phyloP scores from a whole-genome alignment of 2,113 vertebrate genomes.

The Pluvianellus socialis region DNA sequence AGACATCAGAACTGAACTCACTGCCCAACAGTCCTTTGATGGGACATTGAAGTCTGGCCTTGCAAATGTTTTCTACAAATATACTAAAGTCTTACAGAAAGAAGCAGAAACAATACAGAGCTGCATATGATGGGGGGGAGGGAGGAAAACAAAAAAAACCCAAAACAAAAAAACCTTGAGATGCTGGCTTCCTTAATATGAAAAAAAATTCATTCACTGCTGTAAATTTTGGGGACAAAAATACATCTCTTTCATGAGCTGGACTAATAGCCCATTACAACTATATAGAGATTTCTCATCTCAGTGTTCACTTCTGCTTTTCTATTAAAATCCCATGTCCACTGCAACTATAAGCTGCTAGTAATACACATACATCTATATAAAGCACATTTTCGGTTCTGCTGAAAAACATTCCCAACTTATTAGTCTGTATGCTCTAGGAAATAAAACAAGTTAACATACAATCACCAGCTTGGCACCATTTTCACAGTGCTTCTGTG shows the following conservation, averaged over 20 bases:
- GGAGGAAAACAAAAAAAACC: background rate
- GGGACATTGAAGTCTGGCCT: background rate
- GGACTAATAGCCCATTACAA: background rate
- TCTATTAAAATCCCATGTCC: background rate
- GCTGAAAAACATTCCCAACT: background rate
- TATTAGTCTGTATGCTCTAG: background rate
- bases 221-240: background rate
- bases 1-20: background rate
- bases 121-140: background rate
- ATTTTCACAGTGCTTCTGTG: background rate
- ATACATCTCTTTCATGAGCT: background rate
- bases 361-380: background rate
- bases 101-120: background rate
- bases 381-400: background rate
- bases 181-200: background rate
- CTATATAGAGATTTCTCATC: background rate
- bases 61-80: background rate
- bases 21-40: background rate
- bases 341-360: background rate
- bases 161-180: background rate
- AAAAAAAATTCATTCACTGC: background rate
- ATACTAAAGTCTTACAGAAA: background rate
- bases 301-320: background rate
- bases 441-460: background rate
- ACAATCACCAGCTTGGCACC: background rate